Percentiles rank a stretch among this genome's conserved stretches.
phyloP scores from a whole-genome alignment of 2,888 invertebrate genomes.

The Acleris sparsana region DNA sequence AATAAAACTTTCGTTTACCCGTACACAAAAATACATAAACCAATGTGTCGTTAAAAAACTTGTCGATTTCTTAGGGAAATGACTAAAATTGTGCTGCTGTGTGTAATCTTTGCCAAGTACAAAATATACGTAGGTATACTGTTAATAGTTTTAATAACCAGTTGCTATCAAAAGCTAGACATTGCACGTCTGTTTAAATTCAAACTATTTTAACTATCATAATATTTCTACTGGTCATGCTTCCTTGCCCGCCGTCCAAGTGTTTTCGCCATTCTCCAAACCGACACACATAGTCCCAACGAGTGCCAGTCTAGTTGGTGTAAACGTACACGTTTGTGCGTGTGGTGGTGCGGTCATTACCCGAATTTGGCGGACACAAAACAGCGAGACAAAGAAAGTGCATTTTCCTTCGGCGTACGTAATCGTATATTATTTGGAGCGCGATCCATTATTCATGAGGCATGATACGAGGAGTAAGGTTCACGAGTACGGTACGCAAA shows the following conservation, averaged over 20 bases:
- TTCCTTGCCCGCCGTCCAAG: slow-evolving; percentile 22
- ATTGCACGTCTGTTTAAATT: slow-evolving; percentile 21
- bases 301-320: background rate
- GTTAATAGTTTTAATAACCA: background rate
- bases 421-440: slow-evolving; percentile 50
- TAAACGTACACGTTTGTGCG: slow-evolving; percentile 10
- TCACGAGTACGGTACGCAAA: slow-evolving; percentile 61
- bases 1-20: no score
- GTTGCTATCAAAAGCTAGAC: slow-evolving; percentile 11
- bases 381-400: slow-evolving; percentile 75
- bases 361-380: slow-evolving; percentile 53
- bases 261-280: slow-evolving; percentile 31
- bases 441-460: slow-evolving; percentile 75
- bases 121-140: background rate
- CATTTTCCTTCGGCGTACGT: slow-evolving; percentile 62
- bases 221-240: slow-evolving; percentile 31
- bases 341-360: slow-evolving; percentile 53
- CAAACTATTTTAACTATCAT: slow-evolving; percentile 31
- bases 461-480: slow-evolving; percentile 77
- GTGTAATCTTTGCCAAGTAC: no score
- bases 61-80: no score
- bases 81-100: no score
- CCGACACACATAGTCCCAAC: slow-evolving; percentile 5
- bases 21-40: no score
- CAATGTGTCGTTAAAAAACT: no score